phyloP scores from a whole-genome alignment of 2,888 invertebrate species.

The Dione juno region DNA sequence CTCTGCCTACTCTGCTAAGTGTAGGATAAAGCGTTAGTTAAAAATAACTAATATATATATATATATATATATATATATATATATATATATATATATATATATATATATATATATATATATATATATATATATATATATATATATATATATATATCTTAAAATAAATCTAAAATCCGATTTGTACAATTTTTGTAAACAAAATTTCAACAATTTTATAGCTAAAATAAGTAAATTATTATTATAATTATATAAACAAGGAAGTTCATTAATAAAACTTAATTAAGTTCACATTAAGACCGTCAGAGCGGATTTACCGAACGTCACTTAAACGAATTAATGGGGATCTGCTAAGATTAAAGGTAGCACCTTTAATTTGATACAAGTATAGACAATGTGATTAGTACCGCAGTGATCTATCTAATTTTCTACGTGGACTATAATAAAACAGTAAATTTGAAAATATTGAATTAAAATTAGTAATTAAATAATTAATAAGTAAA shows the following conservation, averaged over 20 bases:
- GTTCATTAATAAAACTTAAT: conserved; percentile 77
- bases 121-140: too few species aligned
- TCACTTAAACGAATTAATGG: conserved; percentile 75
- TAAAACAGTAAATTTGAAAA: too few species aligned
- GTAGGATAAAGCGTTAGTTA: too few species aligned
- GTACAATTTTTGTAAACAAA: background rate
- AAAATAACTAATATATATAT: too few species aligned
- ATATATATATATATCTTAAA: too few species aligned
- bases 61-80: too few species aligned
- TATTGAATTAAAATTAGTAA: too few species aligned
- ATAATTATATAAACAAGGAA: conserved; percentile 51
- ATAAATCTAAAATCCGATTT: too few species aligned
- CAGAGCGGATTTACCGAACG: conserved; percentile 71
- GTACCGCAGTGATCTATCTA: conserved; percentile 5
- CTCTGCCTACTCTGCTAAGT: too few species aligned
- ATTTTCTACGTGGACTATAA: background rate
- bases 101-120: too few species aligned
- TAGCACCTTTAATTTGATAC: conserved; percentile 56
- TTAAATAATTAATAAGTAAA: too few species aligned
- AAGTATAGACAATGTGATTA: conserved; percentile 42
- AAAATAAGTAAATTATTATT: conserved; percentile 39
- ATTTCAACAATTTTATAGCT: background rate
- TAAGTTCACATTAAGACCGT: conserved; percentile 75
- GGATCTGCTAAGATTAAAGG: conserved; percentile 72
- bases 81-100: too few species aligned